These are phyloP conservation scores for Xestia sexstrigata DNA, from an alignment of 2,888 invertebrate genomes.

Conservation along the genomic window DNA sequence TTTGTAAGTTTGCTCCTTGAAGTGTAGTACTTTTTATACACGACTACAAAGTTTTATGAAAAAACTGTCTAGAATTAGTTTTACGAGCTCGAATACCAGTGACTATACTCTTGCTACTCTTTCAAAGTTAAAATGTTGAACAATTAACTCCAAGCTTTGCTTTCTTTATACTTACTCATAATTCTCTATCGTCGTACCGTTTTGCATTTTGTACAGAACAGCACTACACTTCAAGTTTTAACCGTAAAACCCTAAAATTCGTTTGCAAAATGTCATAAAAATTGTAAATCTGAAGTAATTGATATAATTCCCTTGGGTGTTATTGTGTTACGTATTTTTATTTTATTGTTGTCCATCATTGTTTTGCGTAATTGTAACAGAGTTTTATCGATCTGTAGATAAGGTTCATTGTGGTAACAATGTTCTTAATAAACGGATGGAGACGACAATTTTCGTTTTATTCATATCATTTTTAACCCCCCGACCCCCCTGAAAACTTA, in stretches of 20 bases:
- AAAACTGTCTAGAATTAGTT: not conserved
- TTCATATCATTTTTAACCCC: conserved; percentile 34
- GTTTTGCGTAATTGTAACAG: conserved; percentile 86
- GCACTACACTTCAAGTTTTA: conserved; percentile 50
- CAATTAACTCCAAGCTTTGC: not conserved
- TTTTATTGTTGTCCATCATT: conserved; percentile 89
- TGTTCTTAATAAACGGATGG: conserved; percentile 89
- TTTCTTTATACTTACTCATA: not conserved
- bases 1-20: conserved; percentile 32
- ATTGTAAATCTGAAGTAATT: conserved; percentile 33
- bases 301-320: conserved; percentile 62
- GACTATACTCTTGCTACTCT: not conserved
- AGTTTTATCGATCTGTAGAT: conserved; percentile 87
- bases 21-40: conserved; percentile 37
- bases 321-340: conserved; percentile 79
- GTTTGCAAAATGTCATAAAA: conserved; percentile 30
- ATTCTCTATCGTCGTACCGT: not conserved
- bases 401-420: conserved; percentile 83
- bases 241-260: conserved; percentile 5
- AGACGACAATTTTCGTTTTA: conserved; percentile 73
- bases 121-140: not conserved
- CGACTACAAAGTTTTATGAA: not conserved
- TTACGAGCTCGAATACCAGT: not conserved
- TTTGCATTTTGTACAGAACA: conserved; percentile 15
- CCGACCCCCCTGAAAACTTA: not conserved